Percentiles rank a stretch among this genome's conserved stretches.
These are phyloP conservation scores for Bubo blakistoni DNA, from an alignment of 2,113 vertebrate species.

Conservation along the genomic window DNA sequence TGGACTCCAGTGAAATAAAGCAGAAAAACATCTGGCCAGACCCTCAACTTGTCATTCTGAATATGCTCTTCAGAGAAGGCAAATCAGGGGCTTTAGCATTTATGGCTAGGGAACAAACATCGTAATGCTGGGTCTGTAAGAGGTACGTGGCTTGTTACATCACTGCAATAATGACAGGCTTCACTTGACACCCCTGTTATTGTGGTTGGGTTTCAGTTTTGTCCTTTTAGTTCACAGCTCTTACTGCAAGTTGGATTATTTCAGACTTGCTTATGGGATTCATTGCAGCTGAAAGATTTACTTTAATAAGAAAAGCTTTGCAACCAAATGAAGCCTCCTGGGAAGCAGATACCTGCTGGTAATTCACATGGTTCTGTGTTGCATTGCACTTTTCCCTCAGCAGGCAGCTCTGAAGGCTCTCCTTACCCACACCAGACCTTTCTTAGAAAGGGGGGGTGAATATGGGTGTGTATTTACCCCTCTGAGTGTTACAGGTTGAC, in stretches of 20 bases:
- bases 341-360: neutral
- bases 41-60: neutral
- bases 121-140: neutral
- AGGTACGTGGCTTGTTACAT: neutral
- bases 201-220: neutral
- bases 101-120: neutral
- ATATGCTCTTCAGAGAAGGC: neutral
- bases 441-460: neutral
- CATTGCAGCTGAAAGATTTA: neutral
- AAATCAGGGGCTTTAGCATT: neutral
- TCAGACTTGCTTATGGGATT: neutral
- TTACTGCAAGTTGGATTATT: neutral
- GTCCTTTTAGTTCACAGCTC: neutral
- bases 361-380: neutral
- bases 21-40: neutral
- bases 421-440: neutral
- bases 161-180: conserved; percentile 23
- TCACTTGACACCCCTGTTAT: neutral
- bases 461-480: neutral
- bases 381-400: neutral
- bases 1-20: neutral
- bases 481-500: neutral
- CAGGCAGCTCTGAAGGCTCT: neutral
- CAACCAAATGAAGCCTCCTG: neutral
- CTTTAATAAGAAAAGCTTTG: neutral